Conservation (phyloP, 1,140 invertebrate genomes). For the Drosophila nigromelanica region DNA sequence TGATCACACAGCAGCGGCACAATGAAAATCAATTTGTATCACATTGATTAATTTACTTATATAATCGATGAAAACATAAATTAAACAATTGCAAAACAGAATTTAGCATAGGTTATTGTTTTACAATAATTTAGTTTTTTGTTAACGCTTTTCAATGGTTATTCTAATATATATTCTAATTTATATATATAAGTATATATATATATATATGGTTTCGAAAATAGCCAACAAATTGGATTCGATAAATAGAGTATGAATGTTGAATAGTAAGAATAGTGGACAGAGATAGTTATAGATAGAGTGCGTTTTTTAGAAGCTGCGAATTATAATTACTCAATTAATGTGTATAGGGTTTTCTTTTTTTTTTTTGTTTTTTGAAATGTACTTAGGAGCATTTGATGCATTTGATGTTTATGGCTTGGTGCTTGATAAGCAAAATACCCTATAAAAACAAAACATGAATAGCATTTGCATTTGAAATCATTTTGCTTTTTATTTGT, state of each 20-base stretch:
- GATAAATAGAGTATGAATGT: conserved; percentile 39
- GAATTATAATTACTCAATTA: conserved; percentile 57
- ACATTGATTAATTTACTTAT: conserved; percentile 71
- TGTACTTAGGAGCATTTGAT: conserved; percentile 54
- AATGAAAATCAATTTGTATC: conserved; percentile 76
- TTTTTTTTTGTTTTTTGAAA: conserved; percentile 13
- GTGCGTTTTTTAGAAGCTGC: conserved; percentile 61
- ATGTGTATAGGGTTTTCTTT: conserved; percentile 28
- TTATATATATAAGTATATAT: no score
- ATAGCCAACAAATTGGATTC: conserved; percentile 29
- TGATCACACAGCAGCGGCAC: conserved; percentile 66
- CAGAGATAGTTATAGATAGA: conserved; percentile 47
- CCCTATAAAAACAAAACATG: conserved; percentile 52
- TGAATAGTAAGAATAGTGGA: conserved; percentile 10
- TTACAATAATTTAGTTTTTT: conserved; percentile 3
- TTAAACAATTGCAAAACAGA: conserved; percentile 51
- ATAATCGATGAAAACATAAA: conserved; percentile 41
- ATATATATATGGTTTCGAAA: conserved; percentile 2
- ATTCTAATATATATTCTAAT: conserved; percentile 33
- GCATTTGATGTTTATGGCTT: conserved; percentile 30
- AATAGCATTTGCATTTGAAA: conserved; percentile 57
- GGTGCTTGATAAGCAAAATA: conserved; percentile 47
- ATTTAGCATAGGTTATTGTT: conserved; percentile 57
- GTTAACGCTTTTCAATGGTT: conserved; percentile 21
- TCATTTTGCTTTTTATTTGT: conserved; percentile 54